phyloP scores from a whole-genome alignment of 2,888 invertebrate species.

The Cerceris rybyensis region DNA sequence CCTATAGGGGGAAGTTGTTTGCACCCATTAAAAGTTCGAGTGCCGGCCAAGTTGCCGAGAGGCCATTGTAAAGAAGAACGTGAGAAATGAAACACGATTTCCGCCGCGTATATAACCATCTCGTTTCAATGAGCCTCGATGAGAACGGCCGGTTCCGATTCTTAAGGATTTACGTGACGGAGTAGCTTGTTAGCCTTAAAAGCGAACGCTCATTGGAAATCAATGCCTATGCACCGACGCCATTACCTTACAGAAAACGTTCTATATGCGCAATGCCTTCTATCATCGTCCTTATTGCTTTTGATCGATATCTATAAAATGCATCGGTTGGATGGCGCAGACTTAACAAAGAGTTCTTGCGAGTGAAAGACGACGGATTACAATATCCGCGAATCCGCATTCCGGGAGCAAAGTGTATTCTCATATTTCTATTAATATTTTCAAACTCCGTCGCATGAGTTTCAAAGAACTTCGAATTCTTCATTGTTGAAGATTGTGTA shows the following conservation, averaged over 20 bases:
- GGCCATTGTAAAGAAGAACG: slow-evolving; percentile 43
- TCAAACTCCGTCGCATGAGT: background rate
- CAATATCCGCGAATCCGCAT: background rate
- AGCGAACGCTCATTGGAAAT: slow-evolving; percentile 57
- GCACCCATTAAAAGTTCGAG: slow-evolving; percentile 51
- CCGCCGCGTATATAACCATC: slow-evolving; percentile 37
- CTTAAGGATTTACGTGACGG: slow-evolving; percentile 52
- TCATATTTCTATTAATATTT: background rate
- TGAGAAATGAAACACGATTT: slow-evolving; percentile 59
- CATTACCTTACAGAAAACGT: slow-evolving; percentile 39
- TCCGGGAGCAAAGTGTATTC: background rate
- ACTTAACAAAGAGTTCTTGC: background rate
- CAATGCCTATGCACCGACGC: slow-evolving; percentile 47
- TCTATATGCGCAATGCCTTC: slow-evolving; percentile 33
- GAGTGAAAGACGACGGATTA: background rate
- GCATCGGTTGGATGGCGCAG: slow-evolving; percentile 20
- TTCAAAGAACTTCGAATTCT: too few species aligned
- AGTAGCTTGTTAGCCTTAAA: slow-evolving; percentile 58
- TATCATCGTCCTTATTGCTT: slow-evolving; percentile 40
- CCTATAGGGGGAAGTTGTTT: slow-evolving; percentile 33
- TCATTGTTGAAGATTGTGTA: too few species aligned
- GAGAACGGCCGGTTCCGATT: slow-evolving; percentile 50
- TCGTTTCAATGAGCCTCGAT: slow-evolving; percentile 32
- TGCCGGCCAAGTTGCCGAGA: slow-evolving; percentile 33
- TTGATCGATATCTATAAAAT: slow-evolving; percentile 43